phyloP scores from a whole-genome alignment of 2,113 vertebrate genomes.

The Kryptolebias marmoratus region DNA sequence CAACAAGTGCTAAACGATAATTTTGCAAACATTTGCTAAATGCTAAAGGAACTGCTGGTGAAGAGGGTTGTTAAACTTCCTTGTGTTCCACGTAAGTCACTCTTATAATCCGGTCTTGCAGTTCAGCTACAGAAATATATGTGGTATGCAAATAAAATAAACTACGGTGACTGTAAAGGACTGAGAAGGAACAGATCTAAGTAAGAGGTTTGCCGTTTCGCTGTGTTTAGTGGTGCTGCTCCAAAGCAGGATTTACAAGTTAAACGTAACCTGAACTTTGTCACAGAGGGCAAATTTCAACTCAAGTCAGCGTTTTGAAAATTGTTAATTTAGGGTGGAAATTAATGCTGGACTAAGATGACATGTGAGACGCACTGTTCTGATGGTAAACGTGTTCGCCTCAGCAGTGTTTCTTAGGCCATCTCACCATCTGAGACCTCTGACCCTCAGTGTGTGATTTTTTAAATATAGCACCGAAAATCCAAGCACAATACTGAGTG shows the following conservation, averaged over 20 bases:
- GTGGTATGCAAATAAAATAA: background rate
- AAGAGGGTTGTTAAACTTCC: too few relatives aligned
- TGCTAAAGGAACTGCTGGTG: too few relatives aligned
- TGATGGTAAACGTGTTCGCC: constrained; percentile 35
- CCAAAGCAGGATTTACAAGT: background rate
- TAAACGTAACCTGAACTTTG: background rate
- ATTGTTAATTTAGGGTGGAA: too few relatives aligned
- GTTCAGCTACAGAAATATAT: too few relatives aligned
- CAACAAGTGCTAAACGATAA: constrained; percentile 12
- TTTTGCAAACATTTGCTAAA: too few relatives aligned
- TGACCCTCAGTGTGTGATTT: too few relatives aligned
- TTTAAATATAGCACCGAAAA: constrained; percentile 10
- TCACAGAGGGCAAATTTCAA: constrained; percentile 2
- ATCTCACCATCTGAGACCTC: too few relatives aligned
- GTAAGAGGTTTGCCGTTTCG: background rate
- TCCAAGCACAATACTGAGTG: background rate
- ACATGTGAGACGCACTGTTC: background rate
- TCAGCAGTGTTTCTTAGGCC: too few relatives aligned
- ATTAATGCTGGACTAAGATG: too few relatives aligned
- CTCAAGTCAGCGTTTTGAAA: too few relatives aligned
- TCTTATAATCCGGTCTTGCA: too few relatives aligned
- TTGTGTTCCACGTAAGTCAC: too few relatives aligned
- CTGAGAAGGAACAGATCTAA: background rate
- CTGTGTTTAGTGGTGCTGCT: background rate
- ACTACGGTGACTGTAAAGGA: background rate